These are phyloP conservation scores for Cylas formicarius DNA, from an alignment of 1,140 invertebrate species.

Conservation along the genomic window DNA sequence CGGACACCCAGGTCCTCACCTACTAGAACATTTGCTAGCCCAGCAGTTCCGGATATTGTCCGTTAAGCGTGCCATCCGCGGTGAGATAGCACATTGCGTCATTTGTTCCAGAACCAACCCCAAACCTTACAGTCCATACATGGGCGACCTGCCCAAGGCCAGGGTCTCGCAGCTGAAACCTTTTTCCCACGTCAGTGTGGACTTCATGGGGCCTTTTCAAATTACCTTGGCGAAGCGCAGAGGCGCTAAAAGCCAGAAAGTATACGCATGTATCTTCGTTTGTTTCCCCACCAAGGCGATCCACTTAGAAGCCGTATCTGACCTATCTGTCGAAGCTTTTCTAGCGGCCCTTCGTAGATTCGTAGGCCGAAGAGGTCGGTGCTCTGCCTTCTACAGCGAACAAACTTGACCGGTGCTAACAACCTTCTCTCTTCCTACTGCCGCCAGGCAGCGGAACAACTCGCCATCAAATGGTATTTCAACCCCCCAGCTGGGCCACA, in stretches of 20 bases:
- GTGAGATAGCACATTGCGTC: too few species aligned
- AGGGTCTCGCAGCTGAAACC: slow-evolving; percentile 7
- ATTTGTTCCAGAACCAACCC: too few species aligned
- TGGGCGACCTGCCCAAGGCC: slow-evolving; percentile 1
- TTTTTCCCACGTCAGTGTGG: slow-evolving; percentile 5
- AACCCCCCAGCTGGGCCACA: slow-evolving; percentile 30
- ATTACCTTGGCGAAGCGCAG: slow-evolving; percentile 9
- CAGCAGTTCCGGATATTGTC: too few species aligned
- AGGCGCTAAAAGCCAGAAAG: slow-evolving; percentile 25
- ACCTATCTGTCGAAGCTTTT: slow-evolving; percentile 14
- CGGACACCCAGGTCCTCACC: too few species aligned
- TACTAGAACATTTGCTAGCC: too few species aligned
- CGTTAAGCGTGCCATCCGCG: too few species aligned
- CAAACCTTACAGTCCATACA: too few species aligned
- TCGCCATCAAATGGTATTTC: slow-evolving; percentile 21
- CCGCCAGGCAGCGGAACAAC: neutral
- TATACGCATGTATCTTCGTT: slow-evolving; percentile 38
- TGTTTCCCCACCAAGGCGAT: slow-evolving; percentile 15
- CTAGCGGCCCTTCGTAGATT: slow-evolving; percentile 15
- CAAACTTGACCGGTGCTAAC: slow-evolving; percentile 37
- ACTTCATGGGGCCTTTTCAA: slow-evolving; percentile 21
- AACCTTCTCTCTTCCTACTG: neutral
- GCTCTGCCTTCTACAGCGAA: slow-evolving; percentile 34
- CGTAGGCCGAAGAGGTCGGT: slow-evolving; percentile 15
- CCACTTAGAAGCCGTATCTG: slow-evolving; percentile 15